These are phyloP conservation scores for Leptinotarsa haldemani DNA, from an alignment of 2,888 invertebrate genomes.

Conservation along the genomic window DNA sequence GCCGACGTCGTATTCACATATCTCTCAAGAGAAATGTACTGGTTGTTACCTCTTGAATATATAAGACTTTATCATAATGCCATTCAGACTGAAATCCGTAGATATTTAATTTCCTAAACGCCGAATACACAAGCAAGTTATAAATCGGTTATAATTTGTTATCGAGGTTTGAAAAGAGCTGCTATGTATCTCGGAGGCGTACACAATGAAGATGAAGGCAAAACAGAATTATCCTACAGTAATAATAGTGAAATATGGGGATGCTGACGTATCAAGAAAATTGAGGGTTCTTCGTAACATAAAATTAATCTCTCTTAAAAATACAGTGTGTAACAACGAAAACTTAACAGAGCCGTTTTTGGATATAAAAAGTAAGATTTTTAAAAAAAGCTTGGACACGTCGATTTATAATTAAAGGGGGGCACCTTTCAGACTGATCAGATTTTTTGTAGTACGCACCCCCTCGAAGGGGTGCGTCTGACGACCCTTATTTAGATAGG, in stretches of 20 bases:
- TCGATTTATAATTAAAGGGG: too few species aligned
- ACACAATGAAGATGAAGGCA: constrained; percentile 11
- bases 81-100: constrained; percentile 34
- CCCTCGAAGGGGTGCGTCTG: too few species aligned
- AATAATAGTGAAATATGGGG: constrained; percentile 9
- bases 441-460: too few species aligned
- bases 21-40: constrained; percentile 11
- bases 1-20: background rate
- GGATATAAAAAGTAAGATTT: too few species aligned
- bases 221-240: constrained; percentile 3
- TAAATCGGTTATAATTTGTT: constrained; percentile 40
- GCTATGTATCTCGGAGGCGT: constrained; percentile 9
- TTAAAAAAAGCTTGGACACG: too few species aligned
- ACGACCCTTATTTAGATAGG: too few species aligned
- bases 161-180: constrained; percentile 33
- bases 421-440: too few species aligned
- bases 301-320: too few species aligned
- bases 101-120: constrained; percentile 42
- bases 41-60: background rate
- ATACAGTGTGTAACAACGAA: too few species aligned
- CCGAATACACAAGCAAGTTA: constrained; percentile 32
- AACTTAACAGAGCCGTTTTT: too few species aligned
- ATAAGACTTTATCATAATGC: constrained; percentile 27
- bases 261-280: background rate
- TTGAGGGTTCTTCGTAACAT: background rate